A percentile compares a stretch with the other conserved stretches of the same genome.
phyloP scores from a whole-genome alignment of 2,888 invertebrate species.

The Microctonus brassicae region DNA sequence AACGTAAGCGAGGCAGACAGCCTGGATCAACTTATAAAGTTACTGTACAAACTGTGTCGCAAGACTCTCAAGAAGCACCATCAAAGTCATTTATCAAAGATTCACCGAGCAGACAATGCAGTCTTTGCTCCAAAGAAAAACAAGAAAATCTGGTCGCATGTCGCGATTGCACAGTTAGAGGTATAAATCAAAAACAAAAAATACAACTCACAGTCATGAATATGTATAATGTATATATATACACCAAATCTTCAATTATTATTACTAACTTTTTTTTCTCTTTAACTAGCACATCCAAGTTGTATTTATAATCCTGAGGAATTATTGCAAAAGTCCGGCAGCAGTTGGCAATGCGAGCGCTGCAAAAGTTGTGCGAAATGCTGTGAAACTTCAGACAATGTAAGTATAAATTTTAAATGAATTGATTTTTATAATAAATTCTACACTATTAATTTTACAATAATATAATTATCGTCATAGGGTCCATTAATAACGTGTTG shows the following conservation, averaged over 20 bases:
- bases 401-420: slow-evolving; percentile 70
- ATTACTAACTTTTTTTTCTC: slow-evolving; percentile 1
- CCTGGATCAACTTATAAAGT: slow-evolving; percentile 76
- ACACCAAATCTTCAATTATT: slow-evolving; percentile 13
- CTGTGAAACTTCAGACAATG: slow-evolving; percentile 81
- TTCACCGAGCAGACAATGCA: slow-evolving; percentile 62
- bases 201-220: neutral
- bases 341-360: slow-evolving; percentile 89
- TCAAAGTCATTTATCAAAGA: slow-evolving; percentile 56
- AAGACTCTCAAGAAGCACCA: slow-evolving; percentile 58
- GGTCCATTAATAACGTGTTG: slow-evolving; percentile 83
- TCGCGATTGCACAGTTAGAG: slow-evolving; percentile 81
- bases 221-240: neutral
- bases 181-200: slow-evolving; percentile 59
- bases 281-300: slow-evolving; percentile 75
- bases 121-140: slow-evolving; percentile 65
- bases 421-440: neutral
- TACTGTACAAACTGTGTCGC: slow-evolving; percentile 64
- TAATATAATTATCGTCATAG: slow-evolving; percentile 65
- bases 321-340: slow-evolving; percentile 77
- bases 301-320: slow-evolving; percentile 78
- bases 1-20: slow-evolving; percentile 79
- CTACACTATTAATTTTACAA: neutral
- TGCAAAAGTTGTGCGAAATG: slow-evolving; percentile 90
- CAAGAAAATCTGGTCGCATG: slow-evolving; percentile 77